Evolutionary conservation across 1,140 invertebrate species (phyloP).

Genomic region (Arctopsyche grandis): DNA sequence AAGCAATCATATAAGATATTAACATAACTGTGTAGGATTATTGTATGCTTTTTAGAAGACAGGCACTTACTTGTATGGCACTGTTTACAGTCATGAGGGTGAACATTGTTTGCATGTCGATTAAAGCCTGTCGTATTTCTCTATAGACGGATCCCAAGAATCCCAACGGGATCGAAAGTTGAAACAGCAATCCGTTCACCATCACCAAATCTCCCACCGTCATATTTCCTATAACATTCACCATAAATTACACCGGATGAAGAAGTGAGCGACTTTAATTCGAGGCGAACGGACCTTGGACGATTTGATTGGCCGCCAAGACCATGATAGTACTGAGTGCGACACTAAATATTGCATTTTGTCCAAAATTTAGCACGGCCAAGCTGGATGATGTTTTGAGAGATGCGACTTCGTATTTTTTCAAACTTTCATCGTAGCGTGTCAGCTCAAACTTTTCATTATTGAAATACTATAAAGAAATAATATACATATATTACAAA

Average conservation of each 20-base stretch:
- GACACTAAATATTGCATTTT: constrained; percentile 96
- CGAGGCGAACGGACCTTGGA: constrained; percentile 82
- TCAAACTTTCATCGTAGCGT: constrained; percentile 87
- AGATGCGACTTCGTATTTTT: constrained; percentile 91
- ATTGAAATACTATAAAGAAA: constrained; percentile 89
- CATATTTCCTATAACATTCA: constrained; percentile 81
- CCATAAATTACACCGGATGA: background rate
- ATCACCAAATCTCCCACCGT: constrained; percentile 98
- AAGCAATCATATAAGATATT: constrained; percentile 53
- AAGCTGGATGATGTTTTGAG: constrained; percentile 95
- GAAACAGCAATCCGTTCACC: constrained; percentile 98
- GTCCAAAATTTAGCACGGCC: constrained; percentile 97
- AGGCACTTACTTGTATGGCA: constrained; percentile 74
- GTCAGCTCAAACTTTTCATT: constrained; percentile 96
- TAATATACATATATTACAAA: background rate
- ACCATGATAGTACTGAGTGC: constrained; percentile 95
- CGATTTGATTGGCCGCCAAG: constrained; percentile 89
- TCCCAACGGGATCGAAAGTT: constrained; percentile 95
- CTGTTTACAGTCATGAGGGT: constrained; percentile 87
- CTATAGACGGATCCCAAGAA: constrained; percentile 96
- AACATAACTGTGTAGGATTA: no score
- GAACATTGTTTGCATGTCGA: constrained; percentile 99
- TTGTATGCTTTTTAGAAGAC: no score
- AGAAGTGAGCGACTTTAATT: no score
- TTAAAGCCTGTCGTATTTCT: constrained; percentile 94